Conservation (phyloP, 2,113 vertebrate genomes). For the Bucco capensis region DNA sequence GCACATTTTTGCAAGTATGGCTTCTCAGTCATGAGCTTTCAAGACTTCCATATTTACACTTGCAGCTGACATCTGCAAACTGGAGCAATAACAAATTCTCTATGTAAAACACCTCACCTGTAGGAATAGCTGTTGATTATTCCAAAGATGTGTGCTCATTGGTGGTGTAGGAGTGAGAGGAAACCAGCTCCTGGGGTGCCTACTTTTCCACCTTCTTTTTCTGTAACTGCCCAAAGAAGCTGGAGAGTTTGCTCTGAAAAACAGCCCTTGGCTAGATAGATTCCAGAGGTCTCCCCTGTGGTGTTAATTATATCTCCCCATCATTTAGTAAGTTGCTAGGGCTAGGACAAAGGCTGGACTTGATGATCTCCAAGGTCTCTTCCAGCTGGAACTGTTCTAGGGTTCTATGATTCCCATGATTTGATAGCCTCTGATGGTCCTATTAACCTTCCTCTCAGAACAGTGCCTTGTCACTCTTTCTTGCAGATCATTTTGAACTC, state of each 20-base stretch:
- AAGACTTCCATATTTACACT: neutral
- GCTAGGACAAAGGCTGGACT: too few relatives aligned
- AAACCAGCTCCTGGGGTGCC: neutral
- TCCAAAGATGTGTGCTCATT: neutral
- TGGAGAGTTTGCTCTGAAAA: neutral
- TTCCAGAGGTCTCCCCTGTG: neutral
- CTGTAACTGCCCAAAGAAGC: neutral
- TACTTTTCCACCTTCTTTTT: neutral
- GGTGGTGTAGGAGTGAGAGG: neutral
- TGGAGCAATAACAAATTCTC: neutral
- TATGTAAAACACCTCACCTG: neutral
- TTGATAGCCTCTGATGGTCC: neutral
- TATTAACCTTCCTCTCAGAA: neutral
- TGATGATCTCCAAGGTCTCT: too few relatives aligned
- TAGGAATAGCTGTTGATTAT: neutral
- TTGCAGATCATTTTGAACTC: constrained; percentile 96
- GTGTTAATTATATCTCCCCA: neutral
- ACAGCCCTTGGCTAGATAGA: neutral
- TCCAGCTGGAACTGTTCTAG: too few relatives aligned
- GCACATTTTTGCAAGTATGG: neutral
- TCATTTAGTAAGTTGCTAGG: too few relatives aligned
- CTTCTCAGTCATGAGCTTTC: neutral
- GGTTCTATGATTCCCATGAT: fast-evolving
- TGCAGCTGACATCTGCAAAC: neutral
- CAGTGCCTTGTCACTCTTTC: neutral